These are phyloP conservation scores for Rhorus exstirpatorius DNA, from an alignment of 2,888 invertebrate species.

Conservation along the genomic window DNA sequence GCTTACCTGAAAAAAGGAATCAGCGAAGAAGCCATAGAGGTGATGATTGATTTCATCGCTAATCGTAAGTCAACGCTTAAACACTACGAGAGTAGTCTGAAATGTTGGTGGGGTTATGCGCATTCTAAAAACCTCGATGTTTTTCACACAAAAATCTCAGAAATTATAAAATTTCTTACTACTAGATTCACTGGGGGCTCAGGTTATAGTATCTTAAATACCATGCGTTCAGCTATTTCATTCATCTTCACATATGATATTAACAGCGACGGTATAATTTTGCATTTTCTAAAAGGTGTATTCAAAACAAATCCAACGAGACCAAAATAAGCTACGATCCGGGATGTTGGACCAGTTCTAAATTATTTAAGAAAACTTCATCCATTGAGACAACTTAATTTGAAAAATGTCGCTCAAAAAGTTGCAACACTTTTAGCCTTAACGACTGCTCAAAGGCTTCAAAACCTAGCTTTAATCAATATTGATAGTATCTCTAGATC, in stretches of 20 bases:
- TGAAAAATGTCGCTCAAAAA: constrained; percentile 62
- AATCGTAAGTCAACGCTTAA: constrained; percentile 54
- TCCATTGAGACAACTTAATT: constrained; percentile 53
- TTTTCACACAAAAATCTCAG: constrained; percentile 41
- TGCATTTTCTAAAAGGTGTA: constrained; percentile 68
- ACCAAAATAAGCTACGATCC: constrained; percentile 62
- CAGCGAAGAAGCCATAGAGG: constrained; percentile 12
- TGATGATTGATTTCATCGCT: constrained; percentile 49
- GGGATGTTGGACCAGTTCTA: constrained; percentile 66
- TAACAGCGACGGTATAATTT: constrained; percentile 46
- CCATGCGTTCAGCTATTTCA: constrained; percentile 55
- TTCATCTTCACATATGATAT: constrained; percentile 61
- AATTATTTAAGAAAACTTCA: constrained; percentile 45
- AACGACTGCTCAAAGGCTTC: constrained; percentile 67
- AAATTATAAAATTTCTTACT: constrained; percentile 60
- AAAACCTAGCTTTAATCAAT: constrained; percentile 64
- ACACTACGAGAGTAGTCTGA: constrained; percentile 57
- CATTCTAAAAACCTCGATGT: constrained; percentile 53
- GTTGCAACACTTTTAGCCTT: constrained; percentile 65
- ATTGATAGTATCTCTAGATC: constrained; percentile 55
- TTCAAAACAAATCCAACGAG: constrained; percentile 60
- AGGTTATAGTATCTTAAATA: constrained; percentile 54
- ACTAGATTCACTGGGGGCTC: constrained; percentile 37
- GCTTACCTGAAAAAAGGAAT: constrained; percentile 57
- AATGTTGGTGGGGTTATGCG: constrained; percentile 58